Evolutionary conservation across 2,888 invertebrate genomes (phyloP).

Genomic region (Drosophila sordidula): DNA sequence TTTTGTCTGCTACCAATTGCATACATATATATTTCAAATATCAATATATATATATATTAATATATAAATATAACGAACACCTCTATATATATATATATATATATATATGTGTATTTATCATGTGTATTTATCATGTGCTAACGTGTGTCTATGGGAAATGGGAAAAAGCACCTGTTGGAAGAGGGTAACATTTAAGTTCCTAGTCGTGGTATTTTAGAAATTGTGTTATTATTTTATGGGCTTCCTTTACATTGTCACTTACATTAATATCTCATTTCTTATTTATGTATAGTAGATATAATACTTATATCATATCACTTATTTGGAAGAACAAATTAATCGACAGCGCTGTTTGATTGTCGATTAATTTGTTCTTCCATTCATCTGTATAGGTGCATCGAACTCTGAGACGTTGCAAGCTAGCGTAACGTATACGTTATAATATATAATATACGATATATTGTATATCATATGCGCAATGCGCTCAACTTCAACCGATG

Average conservation of each 20-base stretch:
- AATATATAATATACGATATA: no score
- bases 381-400: neutral
- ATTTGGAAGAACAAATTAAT: no score
- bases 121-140: no score
- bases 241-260: no score
- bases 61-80: neutral
- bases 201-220: neutral
- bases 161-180: slow-evolving; percentile 41
- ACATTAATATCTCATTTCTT: no score
- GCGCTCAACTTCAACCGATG: no score
- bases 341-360: no score
- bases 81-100: neutral
- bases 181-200: neutral
- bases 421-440: no score
- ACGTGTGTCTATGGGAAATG: slow-evolving; percentile 18
- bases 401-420: no score
- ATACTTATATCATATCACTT: no score
- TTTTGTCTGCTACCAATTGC: slow-evolving; percentile 55
- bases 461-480: no score
- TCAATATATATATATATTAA: neutral
- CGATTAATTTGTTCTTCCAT: neutral
- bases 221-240: neutral
- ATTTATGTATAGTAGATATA: no score
- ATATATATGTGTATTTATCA: slow-evolving; percentile 13
- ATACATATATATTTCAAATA: neutral